Percentiles rank a stretch among this genome's conserved stretches.
These are phyloP conservation scores for Paratrypauchen microcephalus DNA, from an alignment of 2,797 vertebrate genomes.

Conservation along the genomic window DNA sequence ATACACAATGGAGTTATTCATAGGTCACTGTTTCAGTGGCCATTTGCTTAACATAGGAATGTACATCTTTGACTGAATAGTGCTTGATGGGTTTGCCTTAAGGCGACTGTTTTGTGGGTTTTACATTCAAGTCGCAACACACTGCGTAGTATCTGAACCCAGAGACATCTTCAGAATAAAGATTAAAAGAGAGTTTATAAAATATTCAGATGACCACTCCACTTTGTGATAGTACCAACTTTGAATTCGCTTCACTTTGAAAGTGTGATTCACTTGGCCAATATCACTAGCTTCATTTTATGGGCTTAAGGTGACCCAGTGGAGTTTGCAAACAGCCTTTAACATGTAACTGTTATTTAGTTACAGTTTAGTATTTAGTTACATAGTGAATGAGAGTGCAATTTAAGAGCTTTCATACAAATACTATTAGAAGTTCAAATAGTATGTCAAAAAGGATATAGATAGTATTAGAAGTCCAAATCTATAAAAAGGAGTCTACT, in stretches of 20 bases:
- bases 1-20: constrained; percentile 36
- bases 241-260: constrained; percentile 42
- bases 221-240: constrained; percentile 34
- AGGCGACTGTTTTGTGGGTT: constrained; percentile 47
- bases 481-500: neutral
- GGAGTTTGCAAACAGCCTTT: constrained; percentile 59
- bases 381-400: constrained; percentile 12
- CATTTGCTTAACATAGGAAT: constrained; percentile 66
- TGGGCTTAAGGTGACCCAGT: constrained; percentile 57
- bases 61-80: constrained; percentile 55
- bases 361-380: constrained; percentile 70
- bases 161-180: constrained; percentile 31
- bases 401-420: no score
- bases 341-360: constrained; percentile 68
- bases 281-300: constrained; percentile 50
- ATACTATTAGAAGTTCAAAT: no score
- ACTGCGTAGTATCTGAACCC: constrained; percentile 53
- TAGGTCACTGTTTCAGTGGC: constrained; percentile 60
- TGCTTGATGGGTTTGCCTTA: constrained; percentile 52
- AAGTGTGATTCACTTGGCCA: constrained; percentile 48
- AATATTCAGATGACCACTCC: constrained; percentile 37
- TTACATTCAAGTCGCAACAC: constrained; percentile 42
- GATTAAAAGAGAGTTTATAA: constrained; percentile 39
- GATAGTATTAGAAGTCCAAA: no score
- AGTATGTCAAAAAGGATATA: no score